Percentiles rank a stretch among this genome's conserved stretches.
Evolutionary conservation across 1,140 invertebrate genomes (phyloP).

Genomic region (Ceratosolen solmsi): DNA sequence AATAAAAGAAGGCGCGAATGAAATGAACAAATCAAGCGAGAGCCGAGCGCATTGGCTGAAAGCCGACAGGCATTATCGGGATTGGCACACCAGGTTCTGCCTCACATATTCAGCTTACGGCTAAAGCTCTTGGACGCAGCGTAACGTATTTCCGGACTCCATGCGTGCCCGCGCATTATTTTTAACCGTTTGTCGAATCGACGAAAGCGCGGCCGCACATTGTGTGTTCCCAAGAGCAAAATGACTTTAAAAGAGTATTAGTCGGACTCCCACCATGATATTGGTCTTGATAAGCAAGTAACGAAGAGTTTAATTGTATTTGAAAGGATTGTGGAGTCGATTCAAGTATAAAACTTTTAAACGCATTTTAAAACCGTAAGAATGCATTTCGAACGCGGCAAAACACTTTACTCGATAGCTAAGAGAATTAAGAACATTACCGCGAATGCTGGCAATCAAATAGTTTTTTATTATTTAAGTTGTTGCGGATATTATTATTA

Average conservation of each 20-base stretch:
- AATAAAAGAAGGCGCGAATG: neutral
- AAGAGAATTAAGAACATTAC: no score
- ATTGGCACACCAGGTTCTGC: neutral
- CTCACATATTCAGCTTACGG: neutral
- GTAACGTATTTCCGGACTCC: neutral
- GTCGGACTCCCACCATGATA: neutral
- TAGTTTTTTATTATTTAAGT: no score
- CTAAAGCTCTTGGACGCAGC: neutral
- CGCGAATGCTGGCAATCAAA: no score
- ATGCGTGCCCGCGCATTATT: conserved; percentile 1
- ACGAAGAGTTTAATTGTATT: neutral
- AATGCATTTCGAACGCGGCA: no score
- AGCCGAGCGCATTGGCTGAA: neutral
- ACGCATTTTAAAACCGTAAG: no score
- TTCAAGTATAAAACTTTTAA: no score
- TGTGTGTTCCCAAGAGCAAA: neutral
- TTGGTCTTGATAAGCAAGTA: neutral
- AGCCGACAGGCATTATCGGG: conserved; percentile 25
- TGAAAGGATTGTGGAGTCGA: neutral
- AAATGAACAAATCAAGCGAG: neutral
- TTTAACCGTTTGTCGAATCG: neutral
- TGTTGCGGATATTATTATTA: no score
- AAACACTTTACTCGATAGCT: no score
- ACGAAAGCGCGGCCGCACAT: neutral
- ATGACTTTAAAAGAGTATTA: conserved; percentile 12